Evolutionary conservation across 2,113 vertebrate species (phyloP), one percentile per base, ranked within the genome.

Genomic region (Archilochus colubris): DNA sequence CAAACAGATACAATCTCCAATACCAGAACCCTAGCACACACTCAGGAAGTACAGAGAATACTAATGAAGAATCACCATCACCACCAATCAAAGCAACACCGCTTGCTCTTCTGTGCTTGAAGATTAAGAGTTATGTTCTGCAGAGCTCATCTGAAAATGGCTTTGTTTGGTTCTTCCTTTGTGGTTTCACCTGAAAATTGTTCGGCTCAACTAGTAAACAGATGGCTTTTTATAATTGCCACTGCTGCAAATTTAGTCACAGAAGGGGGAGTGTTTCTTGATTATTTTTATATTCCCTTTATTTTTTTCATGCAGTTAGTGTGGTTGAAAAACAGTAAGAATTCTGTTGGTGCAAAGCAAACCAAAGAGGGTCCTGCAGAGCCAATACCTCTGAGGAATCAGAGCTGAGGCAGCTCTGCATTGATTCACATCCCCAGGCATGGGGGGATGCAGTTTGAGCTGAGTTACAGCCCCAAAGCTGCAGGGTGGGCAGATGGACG

Each of bases 221-320:
- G 95, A 96, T 95, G 96, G 94, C 51, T 51, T 89, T 93, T 94
- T 89, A 83, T 95, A 97, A 96, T 95, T 95, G 91, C 80, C 88
- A 84, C 69, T 79, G 82, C 88, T 54, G 64, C 44, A 91, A 93
- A 77, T 83, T 55, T 59, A 90, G 57, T 54, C 82, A 93, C 79
- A 72, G 83, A 79, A 78, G 20, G 13, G n/a, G 43, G 22, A 2
- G 5, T 4, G 50, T 76, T 54, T 77, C 48, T 46, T 89, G 51
- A 63, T 51, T 61, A 3, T 14, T 53, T 44, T 62, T 48, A 40
- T 40, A 40, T 33, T 53, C 31, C 3, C 21, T 30, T 88, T 51
- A 7, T 54, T 86, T 89, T 82, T 70, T 33, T 5, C 62, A 89
- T 24, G 69, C 72, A 90, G 48, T 33, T 22, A 50, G 50, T 69